These are phyloP conservation scores for Noturus placidus DNA, from an alignment of 2,113 vertebrate species.

Conservation along the genomic window DNA sequence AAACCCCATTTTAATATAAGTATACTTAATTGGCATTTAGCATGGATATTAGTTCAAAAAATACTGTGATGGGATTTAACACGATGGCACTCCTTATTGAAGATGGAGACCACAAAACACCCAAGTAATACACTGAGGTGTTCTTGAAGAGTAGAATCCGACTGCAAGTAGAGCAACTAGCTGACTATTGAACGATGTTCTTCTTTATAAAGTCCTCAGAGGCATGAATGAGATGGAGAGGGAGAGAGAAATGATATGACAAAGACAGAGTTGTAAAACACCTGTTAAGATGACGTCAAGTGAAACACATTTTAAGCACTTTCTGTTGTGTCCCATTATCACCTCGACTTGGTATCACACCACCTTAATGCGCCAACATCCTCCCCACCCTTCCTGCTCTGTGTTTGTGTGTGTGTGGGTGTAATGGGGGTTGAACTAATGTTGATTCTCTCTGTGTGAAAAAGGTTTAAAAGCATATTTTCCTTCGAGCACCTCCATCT, in stretches of 20 bases:
- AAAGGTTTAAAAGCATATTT: constrained; percentile 27
- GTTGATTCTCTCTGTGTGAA: constrained; percentile 31
- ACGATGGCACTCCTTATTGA: constrained; percentile 35
- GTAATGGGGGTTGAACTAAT: background rate
- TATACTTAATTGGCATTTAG: constrained; percentile 59
- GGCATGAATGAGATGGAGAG: background rate
- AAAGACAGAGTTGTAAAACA: constrained; percentile 13
- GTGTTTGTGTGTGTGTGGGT: constrained; percentile 17
- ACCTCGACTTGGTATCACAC: background rate
- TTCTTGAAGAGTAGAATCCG: constrained; percentile 11
- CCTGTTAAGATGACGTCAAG: constrained; percentile 24
- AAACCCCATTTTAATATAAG: constrained; percentile 66
- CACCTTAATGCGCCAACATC: constrained; percentile 14
- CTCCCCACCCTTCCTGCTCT: background rate
- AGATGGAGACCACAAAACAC: constrained; percentile 28
- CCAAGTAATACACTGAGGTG: constrained; percentile 20
- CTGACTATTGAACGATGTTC: constrained; percentile 9
- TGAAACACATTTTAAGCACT: constrained; percentile 32
- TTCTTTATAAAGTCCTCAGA: background rate
- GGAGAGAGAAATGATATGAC: background rate
- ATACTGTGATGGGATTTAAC: constrained; percentile 43
- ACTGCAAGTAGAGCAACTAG: background rate
- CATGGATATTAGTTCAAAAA: constrained; percentile 46
- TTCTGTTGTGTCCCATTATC: constrained; percentile 29
- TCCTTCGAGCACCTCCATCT: constrained; percentile 13